Conservation (phyloP, 1,140 invertebrate genomes). For the Pantala flavescens region DNA sequence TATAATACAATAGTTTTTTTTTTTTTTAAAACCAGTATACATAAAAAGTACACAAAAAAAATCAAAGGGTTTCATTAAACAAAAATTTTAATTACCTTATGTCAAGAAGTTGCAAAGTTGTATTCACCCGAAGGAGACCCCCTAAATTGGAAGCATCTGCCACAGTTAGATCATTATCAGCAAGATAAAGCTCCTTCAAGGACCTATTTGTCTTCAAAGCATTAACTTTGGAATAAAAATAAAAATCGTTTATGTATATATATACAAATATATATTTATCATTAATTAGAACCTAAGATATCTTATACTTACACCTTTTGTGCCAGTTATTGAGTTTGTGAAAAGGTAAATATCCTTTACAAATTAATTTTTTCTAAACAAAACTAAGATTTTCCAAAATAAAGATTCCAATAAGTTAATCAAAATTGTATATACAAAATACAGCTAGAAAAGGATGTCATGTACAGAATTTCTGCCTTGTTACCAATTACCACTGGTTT, state of each 20-base stretch:
- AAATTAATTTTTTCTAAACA: too few species aligned
- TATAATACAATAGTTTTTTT: too few species aligned
- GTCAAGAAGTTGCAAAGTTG: constrained; percentile 64
- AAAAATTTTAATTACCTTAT: constrained; percentile 39
- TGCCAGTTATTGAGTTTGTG: not conserved
- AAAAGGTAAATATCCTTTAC: constrained; percentile 13
- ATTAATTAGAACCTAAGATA: constrained; percentile 17
- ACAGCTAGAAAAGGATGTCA: too few species aligned
- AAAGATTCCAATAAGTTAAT: too few species aligned
- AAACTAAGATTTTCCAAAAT: too few species aligned
- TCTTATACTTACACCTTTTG: constrained; percentile 12
- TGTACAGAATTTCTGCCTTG: too few species aligned
- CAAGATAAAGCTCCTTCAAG: constrained; percentile 69
- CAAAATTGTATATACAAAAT: too few species aligned
- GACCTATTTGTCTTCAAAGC: constrained; percentile 69
- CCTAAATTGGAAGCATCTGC: constrained; percentile 69
- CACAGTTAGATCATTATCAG: constrained; percentile 64
- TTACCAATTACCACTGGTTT: too few species aligned
- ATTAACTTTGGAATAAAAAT: constrained; percentile 45
- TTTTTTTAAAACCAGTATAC: too few species aligned
- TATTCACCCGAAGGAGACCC: constrained; percentile 54
- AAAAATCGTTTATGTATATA: constrained; percentile 7
- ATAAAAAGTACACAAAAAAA: too few species aligned
- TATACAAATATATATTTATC: constrained; percentile 8
- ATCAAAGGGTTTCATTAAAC: too few species aligned